Evolutionary conservation across 92 coral and sea anemone genomes (phyloP).

Genomic region (Palythoa grandis): DNA sequence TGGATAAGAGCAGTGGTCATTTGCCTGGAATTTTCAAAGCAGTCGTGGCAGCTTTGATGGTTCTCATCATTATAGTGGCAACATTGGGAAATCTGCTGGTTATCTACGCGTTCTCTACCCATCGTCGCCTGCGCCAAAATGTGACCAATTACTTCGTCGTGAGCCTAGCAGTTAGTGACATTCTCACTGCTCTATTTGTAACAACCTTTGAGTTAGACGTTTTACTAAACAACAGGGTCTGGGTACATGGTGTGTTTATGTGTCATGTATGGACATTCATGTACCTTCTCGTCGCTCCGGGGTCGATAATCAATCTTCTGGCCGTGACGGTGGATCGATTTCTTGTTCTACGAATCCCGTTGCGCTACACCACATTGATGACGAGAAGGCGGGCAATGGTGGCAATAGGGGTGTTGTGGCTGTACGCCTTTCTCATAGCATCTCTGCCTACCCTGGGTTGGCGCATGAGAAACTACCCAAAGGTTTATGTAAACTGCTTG

Average conservation of each 20-base stretch:
- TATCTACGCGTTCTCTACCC: slow-evolving; percentile 71
- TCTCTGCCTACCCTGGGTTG: slow-evolving; percentile 78
- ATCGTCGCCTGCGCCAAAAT: slow-evolving; percentile 68
- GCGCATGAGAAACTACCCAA: neutral
- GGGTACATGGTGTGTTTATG: slow-evolving; percentile 75
- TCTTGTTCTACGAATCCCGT: slow-evolving; percentile 76
- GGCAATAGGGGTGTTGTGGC: slow-evolving; percentile 67
- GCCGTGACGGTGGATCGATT: slow-evolving; percentile 89
- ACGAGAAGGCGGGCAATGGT: slow-evolving; percentile 67
- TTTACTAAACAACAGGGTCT: neutral
- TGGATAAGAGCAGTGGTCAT: neutral
- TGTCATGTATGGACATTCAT: slow-evolving; percentile 78
- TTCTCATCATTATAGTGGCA: slow-evolving; percentile 62
- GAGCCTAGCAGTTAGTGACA: slow-evolving; percentile 80
- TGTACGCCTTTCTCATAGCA: slow-evolving; percentile 73
- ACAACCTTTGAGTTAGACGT: slow-evolving; percentile 63
- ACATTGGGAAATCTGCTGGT: slow-evolving; percentile 69
- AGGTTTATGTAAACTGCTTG: slow-evolving; percentile 27
- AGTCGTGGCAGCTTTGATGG: slow-evolving; percentile 41
- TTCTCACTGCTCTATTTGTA: slow-evolving; percentile 70
- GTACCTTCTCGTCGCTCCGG: slow-evolving; percentile 75
- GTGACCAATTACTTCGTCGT: slow-evolving; percentile 88
- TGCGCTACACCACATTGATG: slow-evolving; percentile 83
- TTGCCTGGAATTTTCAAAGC: slow-evolving; percentile 22
- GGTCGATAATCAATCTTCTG: slow-evolving; percentile 82